Evolutionary conservation across 1,140 invertebrate species (phyloP).

Genomic region (Goniozus legneri): DNA sequence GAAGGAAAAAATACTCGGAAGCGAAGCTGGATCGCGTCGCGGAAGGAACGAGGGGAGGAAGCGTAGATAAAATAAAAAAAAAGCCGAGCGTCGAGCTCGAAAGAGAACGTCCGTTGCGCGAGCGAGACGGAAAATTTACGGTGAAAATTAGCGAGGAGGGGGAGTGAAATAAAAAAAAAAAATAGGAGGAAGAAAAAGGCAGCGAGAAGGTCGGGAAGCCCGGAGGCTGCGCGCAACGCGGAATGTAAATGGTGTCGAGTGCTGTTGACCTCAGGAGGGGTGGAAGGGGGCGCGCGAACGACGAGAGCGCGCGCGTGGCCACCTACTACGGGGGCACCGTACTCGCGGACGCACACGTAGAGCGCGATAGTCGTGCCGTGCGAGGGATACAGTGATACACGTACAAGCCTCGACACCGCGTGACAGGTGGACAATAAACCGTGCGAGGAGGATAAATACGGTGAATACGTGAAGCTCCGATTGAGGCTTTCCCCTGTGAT

Average conservation of each 20-base stretch:
- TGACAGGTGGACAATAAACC: conserved; percentile 33
- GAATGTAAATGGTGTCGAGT: conserved; percentile 7
- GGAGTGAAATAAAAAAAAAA: background rate
- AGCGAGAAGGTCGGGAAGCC: no score
- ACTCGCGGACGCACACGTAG: no score
- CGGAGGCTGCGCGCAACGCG: no score
- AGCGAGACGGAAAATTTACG: background rate
- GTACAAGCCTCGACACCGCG: no score
- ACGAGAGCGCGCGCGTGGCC: conserved; percentile 11
- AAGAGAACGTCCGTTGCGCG: background rate
- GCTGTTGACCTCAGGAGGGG: background rate
- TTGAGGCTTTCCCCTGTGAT: background rate
- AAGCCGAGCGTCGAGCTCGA: background rate
- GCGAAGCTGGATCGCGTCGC: conserved; percentile 1
- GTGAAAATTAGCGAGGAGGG: background rate
- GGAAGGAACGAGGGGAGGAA: background rate
- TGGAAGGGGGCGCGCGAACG: conserved; percentile 1
- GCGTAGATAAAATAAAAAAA: background rate
- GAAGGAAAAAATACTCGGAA: no score
- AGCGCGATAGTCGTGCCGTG: no score
- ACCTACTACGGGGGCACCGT: no score
- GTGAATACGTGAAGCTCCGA: no score
- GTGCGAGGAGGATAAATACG: no score
- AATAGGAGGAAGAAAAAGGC: background rate
- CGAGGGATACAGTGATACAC: no score